phyloP scores from a whole-genome alignment of 2,888 invertebrate species.

The Ochropleura leucogaster region DNA sequence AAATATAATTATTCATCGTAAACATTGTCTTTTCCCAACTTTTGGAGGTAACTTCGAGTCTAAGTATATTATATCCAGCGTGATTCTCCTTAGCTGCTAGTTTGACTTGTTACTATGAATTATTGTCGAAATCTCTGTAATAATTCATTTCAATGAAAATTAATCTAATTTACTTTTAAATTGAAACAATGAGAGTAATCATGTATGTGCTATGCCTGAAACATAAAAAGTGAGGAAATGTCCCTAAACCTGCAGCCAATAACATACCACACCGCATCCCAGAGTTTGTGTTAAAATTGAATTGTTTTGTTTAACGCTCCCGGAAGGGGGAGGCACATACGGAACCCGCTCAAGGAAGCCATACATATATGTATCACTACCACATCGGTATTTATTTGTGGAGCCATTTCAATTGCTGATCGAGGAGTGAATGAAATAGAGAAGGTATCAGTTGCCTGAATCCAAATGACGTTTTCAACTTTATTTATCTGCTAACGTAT shows the following conservation, averaged over 20 bases:
- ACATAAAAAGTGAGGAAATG: neutral
- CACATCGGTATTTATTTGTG: constrained; percentile 38
- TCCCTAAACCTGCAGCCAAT: neutral
- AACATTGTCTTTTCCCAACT: too few species aligned
- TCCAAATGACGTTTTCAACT: constrained; percentile 9
- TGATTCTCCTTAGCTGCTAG: too few species aligned
- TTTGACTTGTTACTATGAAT: too few species aligned
- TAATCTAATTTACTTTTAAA: too few species aligned
- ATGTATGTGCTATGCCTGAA: too few species aligned
- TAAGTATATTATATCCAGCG: too few species aligned
- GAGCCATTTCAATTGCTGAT: constrained; percentile 51
- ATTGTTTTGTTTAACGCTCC: constrained; percentile 67
- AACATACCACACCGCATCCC: constrained; percentile 50
- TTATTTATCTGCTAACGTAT: constrained; percentile 10
- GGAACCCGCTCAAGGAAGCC: constrained; percentile 26
- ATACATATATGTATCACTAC: constrained; percentile 47
- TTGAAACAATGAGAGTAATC: too few species aligned
- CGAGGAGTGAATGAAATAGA: constrained; percentile 28
- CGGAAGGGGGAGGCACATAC: constrained; percentile 40
- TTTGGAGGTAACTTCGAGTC: too few species aligned
- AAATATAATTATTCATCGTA: too few species aligned
- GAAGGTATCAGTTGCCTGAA: neutral
- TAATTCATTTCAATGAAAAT: too few species aligned
- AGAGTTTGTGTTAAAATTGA: constrained; percentile 64
- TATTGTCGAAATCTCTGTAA: too few species aligned